Conservation (phyloP, 2,797 vertebrate genomes). For the Lepilemur septentrionalis region DNA sequence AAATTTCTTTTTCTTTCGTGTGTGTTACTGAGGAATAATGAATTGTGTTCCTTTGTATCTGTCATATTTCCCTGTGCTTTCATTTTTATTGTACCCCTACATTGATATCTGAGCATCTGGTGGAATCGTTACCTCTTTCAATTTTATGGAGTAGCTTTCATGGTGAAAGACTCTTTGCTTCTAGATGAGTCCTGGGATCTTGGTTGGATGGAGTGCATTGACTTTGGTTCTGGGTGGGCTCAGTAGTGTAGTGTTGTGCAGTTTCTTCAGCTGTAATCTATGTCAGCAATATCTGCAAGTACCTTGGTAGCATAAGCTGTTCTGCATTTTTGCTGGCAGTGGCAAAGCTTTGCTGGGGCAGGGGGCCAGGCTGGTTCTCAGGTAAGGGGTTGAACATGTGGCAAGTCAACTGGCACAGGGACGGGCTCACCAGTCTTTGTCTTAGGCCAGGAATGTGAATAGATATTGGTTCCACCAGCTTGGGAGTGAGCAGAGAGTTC, state of each 20-base stretch:
- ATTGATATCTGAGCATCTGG: neutral
- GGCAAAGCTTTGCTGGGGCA: neutral
- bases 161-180: neutral
- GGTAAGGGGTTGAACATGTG: neutral
- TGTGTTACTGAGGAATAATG: neutral
- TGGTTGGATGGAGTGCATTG: neutral
- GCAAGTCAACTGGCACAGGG: neutral
- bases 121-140: neutral
- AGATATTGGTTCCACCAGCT: neutral
- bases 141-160: neutral
- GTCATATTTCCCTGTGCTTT: neutral
- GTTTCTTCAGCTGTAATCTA: neutral
- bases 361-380: neutral
- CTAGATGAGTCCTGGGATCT: neutral
- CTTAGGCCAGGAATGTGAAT: neutral
- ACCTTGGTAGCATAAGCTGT: too few relatives aligned
- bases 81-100: neutral
- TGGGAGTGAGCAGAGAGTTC: neutral
- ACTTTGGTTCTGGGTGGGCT: neutral
- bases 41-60: neutral
- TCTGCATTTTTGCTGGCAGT: neutral
- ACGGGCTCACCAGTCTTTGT: neutral
- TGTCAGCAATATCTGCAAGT: neutral
- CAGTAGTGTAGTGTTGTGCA: neutral
- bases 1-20: neutral